Base-by-base conservation (phyloP, 2,113 vertebrate genomes). In the Leptosomus discolor region DNA sequence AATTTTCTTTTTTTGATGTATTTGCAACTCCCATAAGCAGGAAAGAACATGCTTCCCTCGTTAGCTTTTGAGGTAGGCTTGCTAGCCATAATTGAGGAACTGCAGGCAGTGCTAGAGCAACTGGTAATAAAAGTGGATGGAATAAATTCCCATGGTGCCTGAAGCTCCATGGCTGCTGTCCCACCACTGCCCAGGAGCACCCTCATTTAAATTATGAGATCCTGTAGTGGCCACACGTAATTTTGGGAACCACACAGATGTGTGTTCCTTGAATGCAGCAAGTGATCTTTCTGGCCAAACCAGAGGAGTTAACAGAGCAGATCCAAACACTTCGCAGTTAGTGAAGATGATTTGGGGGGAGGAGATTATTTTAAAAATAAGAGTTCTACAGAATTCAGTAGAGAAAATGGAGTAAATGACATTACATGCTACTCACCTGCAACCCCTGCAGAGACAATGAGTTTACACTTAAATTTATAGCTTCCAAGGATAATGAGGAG, bases 401-500 rank as follows among this genome's bases (percentile, higher is more conserved):
- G 53, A 92, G 71, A 70, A 67, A 81, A 85, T 5, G 3, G 84
- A 83, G n/a, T 73, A 90, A 95, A 82, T 92, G 74, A 85, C 50
- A 85, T 92, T 91, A 68, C 11, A 43, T 16, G 15, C 86, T 73
- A 54, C 45, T 91, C 87, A 95, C 93, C 84, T 96, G 67, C 84
- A 96, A 83, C 69, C 81, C 81, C 89, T 92, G 93, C 77, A 93
- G 96, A 95, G 89, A 92, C 89, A 96, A 91, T 77, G 93, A 97
- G 93, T 88, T 95, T 94, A 63, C 41, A 63, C 46, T 94, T 85
- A 78, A 92, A 87, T 92, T 92, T 91, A 93, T 53, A 92, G 74
- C 75, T 82, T 92, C 82, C 51, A 53, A 67, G 92, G 83, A 92
- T 88, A 91, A 94, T 64, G 61, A 94, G 78, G 37, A 88, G 36